Conservation (phyloP, 1,140 invertebrate genomes). For the Bursaphelenchus mucronatus region DNA sequence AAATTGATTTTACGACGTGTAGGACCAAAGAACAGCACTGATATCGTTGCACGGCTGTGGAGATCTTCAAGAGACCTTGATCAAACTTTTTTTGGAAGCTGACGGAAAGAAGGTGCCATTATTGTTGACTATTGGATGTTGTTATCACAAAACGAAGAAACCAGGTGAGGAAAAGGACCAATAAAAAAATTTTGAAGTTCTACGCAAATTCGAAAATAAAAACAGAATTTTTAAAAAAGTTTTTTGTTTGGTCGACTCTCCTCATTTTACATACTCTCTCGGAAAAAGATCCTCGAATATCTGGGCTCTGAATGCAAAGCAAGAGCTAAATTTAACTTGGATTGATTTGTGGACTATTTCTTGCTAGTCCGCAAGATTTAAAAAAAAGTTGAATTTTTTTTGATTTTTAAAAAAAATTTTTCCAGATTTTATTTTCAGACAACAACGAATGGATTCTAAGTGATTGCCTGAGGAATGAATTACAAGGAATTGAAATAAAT, state of each 20-base stretch:
- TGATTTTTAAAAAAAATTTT: no score
- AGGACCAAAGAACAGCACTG: conserved; percentile 22
- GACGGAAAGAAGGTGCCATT: conserved; percentile 1
- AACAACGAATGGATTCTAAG: conserved; percentile 19
- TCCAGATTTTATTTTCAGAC: background rate
- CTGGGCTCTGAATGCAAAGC: no score
- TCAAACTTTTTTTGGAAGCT: background rate
- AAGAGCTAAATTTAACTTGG: no score
- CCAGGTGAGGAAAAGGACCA: background rate
- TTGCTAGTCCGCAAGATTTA: no score
- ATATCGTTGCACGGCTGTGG: conserved; percentile 28
- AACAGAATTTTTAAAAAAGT: no score
- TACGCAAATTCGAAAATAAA: no score
- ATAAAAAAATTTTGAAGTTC: no score
- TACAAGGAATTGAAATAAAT: background rate
- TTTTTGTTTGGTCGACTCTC: no score
- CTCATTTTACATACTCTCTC: no score
- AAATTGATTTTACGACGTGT: background rate
- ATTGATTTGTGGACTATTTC: no score
- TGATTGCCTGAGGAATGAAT: background rate
- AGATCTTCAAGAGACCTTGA: conserved; percentile 22
- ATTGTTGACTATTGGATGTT: conserved; percentile 24
- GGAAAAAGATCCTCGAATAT: no score
- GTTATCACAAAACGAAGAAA: conserved; percentile 29
- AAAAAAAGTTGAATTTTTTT: no score